Evolutionary conservation across 2,888 invertebrate species (phyloP), one percentile per base, ranked within the genome.

Genomic region (Temnothorax rugatulus): DNA sequence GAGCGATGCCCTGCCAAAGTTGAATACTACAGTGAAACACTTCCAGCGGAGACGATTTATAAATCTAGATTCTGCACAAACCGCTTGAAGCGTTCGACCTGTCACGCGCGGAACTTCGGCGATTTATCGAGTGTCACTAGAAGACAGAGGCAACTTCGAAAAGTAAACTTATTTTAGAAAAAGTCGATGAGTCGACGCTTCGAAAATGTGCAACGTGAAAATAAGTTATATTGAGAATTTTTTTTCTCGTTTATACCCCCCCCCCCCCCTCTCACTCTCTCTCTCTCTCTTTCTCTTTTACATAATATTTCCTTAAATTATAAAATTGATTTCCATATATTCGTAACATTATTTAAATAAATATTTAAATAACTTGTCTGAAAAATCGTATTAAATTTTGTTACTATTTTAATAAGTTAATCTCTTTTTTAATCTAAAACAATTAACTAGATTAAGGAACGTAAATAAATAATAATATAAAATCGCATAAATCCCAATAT

Each of bases 41-140:
- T 81, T 74, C 74, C 25, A 38, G 34, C 59, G 47, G 34, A 74
- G 79, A 47, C 79, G 59, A 81, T 81, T 81, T 81, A 81, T 81
- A 81, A 81, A 81, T 81, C 79, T 59, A 59, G 74, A 81, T 74
- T 81, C 59, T 38, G 79, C 74, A 50, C 66, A 81, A 74, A 81
- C 73, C 79, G 74, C 74, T 79, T 47, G 29, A 59, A 79, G 79
- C 73, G 79, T 74, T 81, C 79, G 44, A 47, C 57, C 47, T 81
- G 79, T 81, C 79, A 81, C 74, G 47, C 74, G 59, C 47, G 74
- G 47, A 81, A 81, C 74, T 81, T 81, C 8, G 57, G 59, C 79
- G 79, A 81, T 81, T 81, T 81, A 81, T 81, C 79, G 79, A 59
- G 34, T 81, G 79, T 74, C 79, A 73, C 79, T 47, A 54, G 79